These are phyloP conservation scores for Rhizoglyphus robini DNA, from an alignment of 1,140 invertebrate genomes.

Conservation along the genomic window DNA sequence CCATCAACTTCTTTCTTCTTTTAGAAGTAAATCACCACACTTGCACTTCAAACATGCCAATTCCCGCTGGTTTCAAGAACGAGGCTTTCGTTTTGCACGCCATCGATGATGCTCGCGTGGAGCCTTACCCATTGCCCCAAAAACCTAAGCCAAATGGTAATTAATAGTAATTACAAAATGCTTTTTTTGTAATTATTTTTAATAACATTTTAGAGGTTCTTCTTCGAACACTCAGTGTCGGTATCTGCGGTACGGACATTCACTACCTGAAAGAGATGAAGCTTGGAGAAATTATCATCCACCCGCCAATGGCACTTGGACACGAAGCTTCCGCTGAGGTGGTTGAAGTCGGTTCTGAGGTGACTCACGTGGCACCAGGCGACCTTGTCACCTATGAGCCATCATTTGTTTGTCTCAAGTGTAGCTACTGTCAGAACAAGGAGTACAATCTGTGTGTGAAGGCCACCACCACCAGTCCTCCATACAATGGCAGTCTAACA, in stretches of 20 bases:
- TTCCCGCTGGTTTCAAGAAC: slow-evolving; percentile 14
- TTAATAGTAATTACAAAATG: not conserved
- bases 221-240: slow-evolving; percentile 62
- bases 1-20: too few species aligned
- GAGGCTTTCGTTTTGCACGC: slow-evolving; percentile 12
- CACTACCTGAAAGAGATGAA: slow-evolving; percentile 69
- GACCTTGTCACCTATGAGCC: slow-evolving; percentile 87
- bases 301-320: slow-evolving; percentile 71
- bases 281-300: slow-evolving; percentile 66
- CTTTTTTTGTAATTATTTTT: not conserved
- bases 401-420: slow-evolving; percentile 67
- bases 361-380: slow-evolving; percentile 56
- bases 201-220: slow-evolving; percentile 16
- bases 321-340: slow-evolving; percentile 71
- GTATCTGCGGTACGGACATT: slow-evolving; percentile 91
- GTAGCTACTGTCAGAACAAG: slow-evolving; percentile 69
- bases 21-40: too few species aligned
- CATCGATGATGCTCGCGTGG: slow-evolving; percentile 1
- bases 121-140: not conserved
- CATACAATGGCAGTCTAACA: slow-evolving; percentile 28
- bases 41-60: too few species aligned
- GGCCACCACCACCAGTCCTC: slow-evolving; percentile 57
- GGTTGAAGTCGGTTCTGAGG: slow-evolving; percentile 51
- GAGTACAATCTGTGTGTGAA: slow-evolving; percentile 80
- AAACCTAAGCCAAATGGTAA: slow-evolving; percentile 19